phyloP scores from a whole-genome alignment of 2,797 vertebrate genomes.

The Thaleichthys pacificus region DNA sequence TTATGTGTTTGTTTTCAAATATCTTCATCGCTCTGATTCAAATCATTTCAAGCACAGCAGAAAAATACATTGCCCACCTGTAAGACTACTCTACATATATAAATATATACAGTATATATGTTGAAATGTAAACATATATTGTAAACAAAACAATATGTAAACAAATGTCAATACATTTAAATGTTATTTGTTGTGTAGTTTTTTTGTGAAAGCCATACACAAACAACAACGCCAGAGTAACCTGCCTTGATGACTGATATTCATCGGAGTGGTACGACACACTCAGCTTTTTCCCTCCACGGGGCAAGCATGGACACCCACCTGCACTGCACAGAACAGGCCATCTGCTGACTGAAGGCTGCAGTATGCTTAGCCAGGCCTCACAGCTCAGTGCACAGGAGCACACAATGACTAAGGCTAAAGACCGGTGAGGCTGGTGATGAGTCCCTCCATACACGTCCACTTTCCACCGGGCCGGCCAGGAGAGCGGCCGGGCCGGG shows the following conservation, averaged over 20 bases:
- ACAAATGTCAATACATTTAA: not conserved
- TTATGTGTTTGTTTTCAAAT: no score
- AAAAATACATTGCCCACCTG: no score
- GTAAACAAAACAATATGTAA: not conserved
- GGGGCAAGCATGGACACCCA: conserved; percentile 39
- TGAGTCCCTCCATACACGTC: conserved; percentile 16
- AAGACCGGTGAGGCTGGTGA: not conserved
- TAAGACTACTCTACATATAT: no score
- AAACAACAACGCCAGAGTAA: not conserved
- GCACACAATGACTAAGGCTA: conserved; percentile 51
- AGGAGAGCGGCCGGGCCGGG: conserved; percentile 28
- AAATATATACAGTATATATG: no score
- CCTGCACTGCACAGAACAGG: conserved; percentile 27
- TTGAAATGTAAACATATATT: no score
- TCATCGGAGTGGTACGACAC: no score
- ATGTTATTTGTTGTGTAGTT: not conserved
- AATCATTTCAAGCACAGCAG: no score
- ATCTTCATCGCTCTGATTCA: no score
- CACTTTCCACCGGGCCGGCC: conserved; percentile 44
- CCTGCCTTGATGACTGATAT: no score
- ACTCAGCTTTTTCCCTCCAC: conserved; percentile 10
- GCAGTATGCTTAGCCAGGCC: conserved; percentile 53
- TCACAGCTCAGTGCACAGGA: conserved; percentile 42
- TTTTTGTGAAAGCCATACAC: no score
- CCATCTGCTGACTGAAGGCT: conserved; percentile 49